Evolutionary conservation across 2,888 invertebrate genomes (phyloP).

Genomic region (Phorcus lineatus): DNA sequence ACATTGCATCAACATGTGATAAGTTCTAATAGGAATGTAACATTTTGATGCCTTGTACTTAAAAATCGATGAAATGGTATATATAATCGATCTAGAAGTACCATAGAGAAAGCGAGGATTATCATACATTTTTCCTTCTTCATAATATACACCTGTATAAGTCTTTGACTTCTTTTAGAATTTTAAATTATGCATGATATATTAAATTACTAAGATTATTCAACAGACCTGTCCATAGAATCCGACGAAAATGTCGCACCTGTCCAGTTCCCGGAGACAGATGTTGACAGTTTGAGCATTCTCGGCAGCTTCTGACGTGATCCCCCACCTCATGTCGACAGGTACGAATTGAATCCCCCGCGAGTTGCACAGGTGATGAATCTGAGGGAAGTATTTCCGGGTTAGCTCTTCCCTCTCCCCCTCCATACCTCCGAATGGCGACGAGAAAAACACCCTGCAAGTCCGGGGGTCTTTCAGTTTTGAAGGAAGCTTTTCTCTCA

Average conservation of each 20-base stretch:
- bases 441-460: constrained; percentile 68
- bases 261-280: constrained; percentile 65
- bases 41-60: too few species aligned
- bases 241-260: constrained; percentile 68
- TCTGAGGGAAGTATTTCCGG: constrained; percentile 62
- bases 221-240: constrained; percentile 66
- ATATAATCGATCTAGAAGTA: too few species aligned
- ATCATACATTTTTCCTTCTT: too few species aligned
- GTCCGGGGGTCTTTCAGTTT: constrained; percentile 54
- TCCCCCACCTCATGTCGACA: constrained; percentile 72
- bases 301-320: constrained; percentile 62
- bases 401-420: constrained; percentile 71
- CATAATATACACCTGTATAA: too few species aligned
- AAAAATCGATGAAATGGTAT: too few species aligned
- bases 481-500: background rate
- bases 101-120: too few species aligned
- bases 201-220: too few species aligned
- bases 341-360: constrained; percentile 65
- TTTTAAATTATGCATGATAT: too few species aligned
- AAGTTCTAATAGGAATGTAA: too few species aligned
- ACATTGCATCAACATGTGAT: too few species aligned
- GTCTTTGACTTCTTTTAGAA: too few species aligned
- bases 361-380: constrained; percentile 60
- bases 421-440: constrained; percentile 74
- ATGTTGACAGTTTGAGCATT: constrained; percentile 66